Evolutionary conservation across 2,888 invertebrate genomes (phyloP), one percentile per base, ranked within the genome.

Genomic region (Myopa tessellatipennis): DNA sequence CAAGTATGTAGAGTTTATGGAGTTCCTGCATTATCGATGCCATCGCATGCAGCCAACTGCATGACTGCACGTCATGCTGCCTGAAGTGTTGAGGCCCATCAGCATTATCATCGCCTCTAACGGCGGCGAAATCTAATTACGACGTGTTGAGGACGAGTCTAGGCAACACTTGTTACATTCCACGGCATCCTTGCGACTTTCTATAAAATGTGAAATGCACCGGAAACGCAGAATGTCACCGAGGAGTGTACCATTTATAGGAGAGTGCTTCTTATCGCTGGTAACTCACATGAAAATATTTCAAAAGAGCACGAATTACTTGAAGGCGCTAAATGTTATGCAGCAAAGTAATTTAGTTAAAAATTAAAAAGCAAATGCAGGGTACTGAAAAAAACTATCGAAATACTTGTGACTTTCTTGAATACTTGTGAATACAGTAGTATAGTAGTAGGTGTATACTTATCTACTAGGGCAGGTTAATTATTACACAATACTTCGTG

Each of bases 51-150:
- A 55, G 14, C 16, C 55, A 5, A 55, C 55, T n/a, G n/a, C n/a
- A n/a, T n/a, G 55, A 6, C 5, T 55, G 16, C 55, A 55, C 55
- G 55, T 8, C 16, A 34, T 52, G 3, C 34, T 34, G 18, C 26
- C 4, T 52, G 16, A 70, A 70, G 14, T 50, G 36, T 14, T 52
- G 52, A 52, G 55, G n/a, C 45, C 8, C 26, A 61, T 14, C 61
- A 60, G 10, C n/a, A 45, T 40, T 60, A 73, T 18, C 73, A 26
- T 45, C 45, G 34, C 16, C 26, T 34, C 40, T 73, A 50, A 50
- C 26, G 16, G 36, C 73, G 45, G 73, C 16, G 34, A 50, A 73
- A 63, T 73, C 61, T 63, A 73, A 73, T 73, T 73, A 73, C 73
- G 60, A 36, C 14, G 38, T 18, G 61, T 73, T 18, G 61, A 26